Percentiles rank a stretch among this genome's conserved stretches.
Conservation (phyloP, 2,888 invertebrate genomes). For the Pteria penguin region DNA sequence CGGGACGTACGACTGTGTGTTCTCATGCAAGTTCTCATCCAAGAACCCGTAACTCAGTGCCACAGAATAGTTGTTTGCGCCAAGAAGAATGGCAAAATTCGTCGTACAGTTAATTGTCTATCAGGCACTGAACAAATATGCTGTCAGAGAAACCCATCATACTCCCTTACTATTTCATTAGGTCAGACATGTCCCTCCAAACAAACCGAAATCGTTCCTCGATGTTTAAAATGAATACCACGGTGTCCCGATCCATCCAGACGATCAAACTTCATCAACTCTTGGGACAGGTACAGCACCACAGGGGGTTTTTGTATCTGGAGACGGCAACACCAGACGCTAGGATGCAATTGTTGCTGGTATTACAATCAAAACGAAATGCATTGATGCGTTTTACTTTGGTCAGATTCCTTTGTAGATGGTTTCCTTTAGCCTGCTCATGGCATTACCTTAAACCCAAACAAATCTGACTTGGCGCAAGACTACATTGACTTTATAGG, state of each 20-base stretch:
- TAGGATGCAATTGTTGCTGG: conserved; percentile 59
- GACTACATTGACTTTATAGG: conserved; percentile 43
- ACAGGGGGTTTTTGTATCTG: conserved; percentile 53
- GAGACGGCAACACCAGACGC: conserved; percentile 58
- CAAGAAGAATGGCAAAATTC: background rate
- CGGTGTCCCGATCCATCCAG: conserved; percentile 17
- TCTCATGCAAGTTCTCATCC: conserved; percentile 45
- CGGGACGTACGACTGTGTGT: conserved; percentile 56
- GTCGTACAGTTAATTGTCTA: too few relatives aligned
- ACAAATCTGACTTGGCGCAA: conserved; percentile 56
- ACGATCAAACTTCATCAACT: conserved; percentile 48
- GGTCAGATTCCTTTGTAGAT: conserved; percentile 47
- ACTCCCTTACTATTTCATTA: conserved; percentile 55
- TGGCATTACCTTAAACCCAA: conserved; percentile 60
- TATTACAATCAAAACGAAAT: conserved; percentile 56
- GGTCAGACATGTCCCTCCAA: conserved; percentile 51
- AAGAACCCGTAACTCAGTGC: conserved; percentile 1
- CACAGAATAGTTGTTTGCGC: too few relatives aligned
- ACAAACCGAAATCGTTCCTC: conserved; percentile 44
- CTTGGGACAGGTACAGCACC: conserved; percentile 57
- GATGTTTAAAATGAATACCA: conserved; percentile 17
- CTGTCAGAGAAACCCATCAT: conserved; percentile 56
- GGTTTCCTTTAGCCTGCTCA: conserved; percentile 55
- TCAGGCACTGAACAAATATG: conserved; percentile 34
- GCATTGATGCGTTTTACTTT: conserved; percentile 54